These are phyloP conservation scores for Homalodisca vitripennis DNA, from an alignment of 1,140 invertebrate species.

Conservation along the genomic window DNA sequence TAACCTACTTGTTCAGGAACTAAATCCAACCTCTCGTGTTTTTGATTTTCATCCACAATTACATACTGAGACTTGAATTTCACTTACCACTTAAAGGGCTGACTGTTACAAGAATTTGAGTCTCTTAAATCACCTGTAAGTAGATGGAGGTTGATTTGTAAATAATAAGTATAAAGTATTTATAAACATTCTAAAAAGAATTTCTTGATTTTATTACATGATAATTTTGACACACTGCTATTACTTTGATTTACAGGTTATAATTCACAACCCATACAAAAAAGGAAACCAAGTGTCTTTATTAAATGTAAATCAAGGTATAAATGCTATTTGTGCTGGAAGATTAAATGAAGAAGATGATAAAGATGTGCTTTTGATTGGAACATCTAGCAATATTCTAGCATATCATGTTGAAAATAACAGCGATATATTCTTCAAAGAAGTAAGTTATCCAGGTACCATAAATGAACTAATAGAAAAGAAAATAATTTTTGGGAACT, in stretches of 20 bases:
- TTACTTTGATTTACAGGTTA: constrained; percentile 61
- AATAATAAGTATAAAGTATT: background rate
- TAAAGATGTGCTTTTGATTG: constrained; percentile 78
- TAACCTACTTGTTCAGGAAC: too few species aligned
- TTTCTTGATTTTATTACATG: constrained; percentile 24
- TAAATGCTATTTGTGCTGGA: constrained; percentile 69
- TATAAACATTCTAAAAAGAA: background rate
- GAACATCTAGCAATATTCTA: constrained; percentile 82
- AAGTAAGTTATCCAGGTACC: constrained; percentile 54
- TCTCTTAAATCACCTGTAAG: background rate
- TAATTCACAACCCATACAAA: constrained; percentile 74
- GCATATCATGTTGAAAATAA: constrained; percentile 92
- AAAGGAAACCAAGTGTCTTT: constrained; percentile 68
- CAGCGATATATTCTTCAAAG: constrained; percentile 88
- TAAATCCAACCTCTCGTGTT: too few species aligned
- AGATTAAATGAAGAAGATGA: constrained; percentile 61
- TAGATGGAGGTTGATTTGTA: background rate
- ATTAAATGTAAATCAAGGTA: constrained; percentile 78
- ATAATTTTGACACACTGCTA: constrained; percentile 13
- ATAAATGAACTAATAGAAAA: constrained; percentile 11
- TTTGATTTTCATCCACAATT: too few species aligned
- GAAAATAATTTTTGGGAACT: background rate
- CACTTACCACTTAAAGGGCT: background rate
- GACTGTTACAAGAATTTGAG: background rate
- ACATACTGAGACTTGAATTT: too few species aligned